Conservation (phyloP, 1,140 invertebrate genomes). For the Pseudomyrmex concolor region DNA sequence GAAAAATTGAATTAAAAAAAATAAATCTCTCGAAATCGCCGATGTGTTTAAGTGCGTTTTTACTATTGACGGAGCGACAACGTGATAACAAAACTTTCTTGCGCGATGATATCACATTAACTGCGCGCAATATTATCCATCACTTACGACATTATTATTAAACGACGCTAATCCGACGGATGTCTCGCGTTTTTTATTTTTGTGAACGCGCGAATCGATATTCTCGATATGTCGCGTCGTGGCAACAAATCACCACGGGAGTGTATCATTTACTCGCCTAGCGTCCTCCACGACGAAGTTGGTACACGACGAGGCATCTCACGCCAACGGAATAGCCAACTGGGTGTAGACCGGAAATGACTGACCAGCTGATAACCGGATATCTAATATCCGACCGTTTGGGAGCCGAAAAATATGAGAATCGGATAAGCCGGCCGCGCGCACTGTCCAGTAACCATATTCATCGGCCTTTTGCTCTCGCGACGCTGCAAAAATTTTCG, state of each 20-base stretch:
- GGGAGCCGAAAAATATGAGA: constrained; percentile 76
- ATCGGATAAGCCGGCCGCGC: constrained; percentile 73
- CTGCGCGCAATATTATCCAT: background rate
- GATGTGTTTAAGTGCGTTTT: too few relatives aligned
- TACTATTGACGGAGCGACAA: too few relatives aligned
- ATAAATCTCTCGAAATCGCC: too few relatives aligned
- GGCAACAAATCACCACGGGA: constrained; percentile 66
- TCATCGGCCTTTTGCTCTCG: constrained; percentile 38
- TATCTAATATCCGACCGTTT: constrained; percentile 79
- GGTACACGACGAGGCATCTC: constrained; percentile 23
- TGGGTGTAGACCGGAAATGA: constrained; percentile 75
- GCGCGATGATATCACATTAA: background rate
- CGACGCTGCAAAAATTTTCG: constrained; percentile 45
- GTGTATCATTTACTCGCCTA: constrained; percentile 55
- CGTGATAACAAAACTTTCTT: too few relatives aligned
- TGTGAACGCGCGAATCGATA: constrained; percentile 27
- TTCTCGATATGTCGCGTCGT: constrained; percentile 8
- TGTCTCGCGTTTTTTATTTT: constrained; percentile 38
- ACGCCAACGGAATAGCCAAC: constrained; percentile 45
- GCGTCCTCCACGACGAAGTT: constrained; percentile 42
- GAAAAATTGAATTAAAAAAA: background rate
- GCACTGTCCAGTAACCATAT: constrained; percentile 62
- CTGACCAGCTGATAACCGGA: constrained; percentile 75
- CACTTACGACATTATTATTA: constrained; percentile 61
- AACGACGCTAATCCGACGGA: constrained; percentile 29